Percentiles rank a stretch among this genome's conserved stretches.
Evolutionary conservation across 2,113 vertebrate species (phyloP).

Genomic region (Morone chrysops): DNA sequence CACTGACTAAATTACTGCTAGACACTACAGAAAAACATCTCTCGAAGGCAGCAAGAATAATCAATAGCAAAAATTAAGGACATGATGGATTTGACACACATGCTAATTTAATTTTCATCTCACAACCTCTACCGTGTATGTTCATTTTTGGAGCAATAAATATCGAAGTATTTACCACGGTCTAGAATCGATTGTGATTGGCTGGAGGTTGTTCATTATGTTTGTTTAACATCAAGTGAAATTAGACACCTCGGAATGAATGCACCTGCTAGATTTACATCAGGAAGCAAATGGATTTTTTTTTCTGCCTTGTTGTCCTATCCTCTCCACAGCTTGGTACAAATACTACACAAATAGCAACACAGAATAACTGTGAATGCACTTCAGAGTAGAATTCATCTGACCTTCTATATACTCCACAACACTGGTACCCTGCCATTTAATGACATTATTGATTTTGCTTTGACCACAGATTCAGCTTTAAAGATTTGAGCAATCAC

Average conservation of each 20-base stretch:
- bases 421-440: slow-evolving; percentile 17
- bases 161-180: neutral
- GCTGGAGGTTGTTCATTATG: slow-evolving; percentile 24
- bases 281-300: neutral
- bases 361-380: neutral
- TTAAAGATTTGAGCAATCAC: slow-evolving; percentile 31
- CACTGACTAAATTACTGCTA: neutral
- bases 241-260: slow-evolving; percentile 30
- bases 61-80: neutral
- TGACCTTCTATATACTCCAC: slow-evolving; percentile 12
- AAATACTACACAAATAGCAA: neutral
- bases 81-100: slow-evolving; percentile 9
- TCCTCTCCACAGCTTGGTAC: slow-evolving; percentile 4
- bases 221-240: slow-evolving; percentile 28
- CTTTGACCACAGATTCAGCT: slow-evolving; percentile 24
- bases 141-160: slow-evolving; percentile 7
- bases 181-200: slow-evolving; percentile 24
- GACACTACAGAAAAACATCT: slow-evolving; percentile 1
- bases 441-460: slow-evolving; percentile 44
- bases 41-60: neutral
- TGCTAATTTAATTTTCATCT: slow-evolving; percentile 19
- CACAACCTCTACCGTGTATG: neutral
- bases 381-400: slow-evolving; percentile 2
- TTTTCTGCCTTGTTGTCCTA: neutral
- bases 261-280: slow-evolving; percentile 13